Conservation (phyloP, 2,797 vertebrate genomes). For the Helicolenus hilgendorfi region DNA sequence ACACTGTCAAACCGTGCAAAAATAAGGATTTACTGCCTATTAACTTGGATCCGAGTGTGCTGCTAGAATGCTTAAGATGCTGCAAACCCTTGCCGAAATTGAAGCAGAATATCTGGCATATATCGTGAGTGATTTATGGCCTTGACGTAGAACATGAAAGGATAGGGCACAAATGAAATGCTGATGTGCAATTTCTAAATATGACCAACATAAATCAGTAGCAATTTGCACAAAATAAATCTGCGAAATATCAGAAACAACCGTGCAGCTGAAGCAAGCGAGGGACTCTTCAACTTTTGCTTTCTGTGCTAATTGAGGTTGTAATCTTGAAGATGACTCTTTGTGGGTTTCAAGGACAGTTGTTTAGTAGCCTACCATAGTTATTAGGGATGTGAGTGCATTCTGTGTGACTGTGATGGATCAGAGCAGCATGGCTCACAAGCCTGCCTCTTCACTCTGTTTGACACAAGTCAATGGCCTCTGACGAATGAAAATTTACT, state of each 20-base stretch:
- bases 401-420: conserved; percentile 71
- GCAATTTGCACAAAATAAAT: background rate
- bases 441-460: conserved; percentile 67
- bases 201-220: background rate
- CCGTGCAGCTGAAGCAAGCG: background rate
- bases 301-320: background rate
- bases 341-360: background rate
- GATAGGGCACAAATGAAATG: conserved; percentile 23
- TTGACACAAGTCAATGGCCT: conserved; percentile 74
- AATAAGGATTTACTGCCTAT: conserved; percentile 72
- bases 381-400: conserved; percentile 22
- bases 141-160: conserved; percentile 15
- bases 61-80: conserved; percentile 38
- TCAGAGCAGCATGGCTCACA: conserved; percentile 66
- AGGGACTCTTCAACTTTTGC: background rate
- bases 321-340: background rate
- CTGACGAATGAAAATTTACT: conserved; percentile 77
- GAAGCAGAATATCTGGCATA: conserved; percentile 23
- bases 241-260: background rate
- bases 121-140: conserved; percentile 36
- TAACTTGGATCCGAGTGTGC: conserved; percentile 54
- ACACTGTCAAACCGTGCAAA: conserved; percentile 38
- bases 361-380: conserved; percentile 9
- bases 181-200: conserved; percentile 7
- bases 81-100: conserved; percentile 39